Base-by-base conservation (phyloP, 2,797 vertebrate genomes). In the Brachyrhaphis roseni region DNA sequence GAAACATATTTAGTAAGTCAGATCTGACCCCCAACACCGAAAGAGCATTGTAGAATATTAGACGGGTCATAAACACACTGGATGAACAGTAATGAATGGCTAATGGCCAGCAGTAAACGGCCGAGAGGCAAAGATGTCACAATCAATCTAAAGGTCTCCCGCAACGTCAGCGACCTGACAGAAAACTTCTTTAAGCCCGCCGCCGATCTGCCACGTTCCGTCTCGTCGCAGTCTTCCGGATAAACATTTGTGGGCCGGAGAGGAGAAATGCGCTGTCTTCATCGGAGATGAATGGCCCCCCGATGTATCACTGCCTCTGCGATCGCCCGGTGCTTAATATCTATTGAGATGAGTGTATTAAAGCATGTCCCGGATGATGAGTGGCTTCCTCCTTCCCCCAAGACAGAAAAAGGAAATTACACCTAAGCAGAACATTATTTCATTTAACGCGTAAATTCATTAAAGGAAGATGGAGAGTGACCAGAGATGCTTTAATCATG, bases 171-270 rank as follows among this genome's bases (percentile, higher is more conserved):
- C 87, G 91, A 86, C 86, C 57, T 89, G 91, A 95, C 91, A 92
- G 89, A 92, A 90, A 90, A 79, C 72, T 18, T 83, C 89, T 93
- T 90, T 91, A 84, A 83, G 83, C 57, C 41, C 53, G 82, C 86
- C 88, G 93, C 93, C 90, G 90, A 91, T 92, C 93, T 93, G 95
- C 94, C 95, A 94, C 91, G 93, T 92, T 90, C 91, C 86, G 93
- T 95, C 91, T 90, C 84, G 89, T 83, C 90, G 87, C 91, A 92
- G 89, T 93, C 91, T 92, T 91, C 90, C 80, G 90, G 87, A 92
- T 89, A 94, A 94, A 94, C 88, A 90, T 91, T 89, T 89, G 90
- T 86, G 88, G 91, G 92, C 84, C 85, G 75, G 86, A 85, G 91
- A 86, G 86, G 83, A 91, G 89, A 91, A 88, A 91, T 86, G 80